Base-by-base conservation (phyloP, 2,797 vertebrate genomes). In the Astyanax mexicanus region DNA sequence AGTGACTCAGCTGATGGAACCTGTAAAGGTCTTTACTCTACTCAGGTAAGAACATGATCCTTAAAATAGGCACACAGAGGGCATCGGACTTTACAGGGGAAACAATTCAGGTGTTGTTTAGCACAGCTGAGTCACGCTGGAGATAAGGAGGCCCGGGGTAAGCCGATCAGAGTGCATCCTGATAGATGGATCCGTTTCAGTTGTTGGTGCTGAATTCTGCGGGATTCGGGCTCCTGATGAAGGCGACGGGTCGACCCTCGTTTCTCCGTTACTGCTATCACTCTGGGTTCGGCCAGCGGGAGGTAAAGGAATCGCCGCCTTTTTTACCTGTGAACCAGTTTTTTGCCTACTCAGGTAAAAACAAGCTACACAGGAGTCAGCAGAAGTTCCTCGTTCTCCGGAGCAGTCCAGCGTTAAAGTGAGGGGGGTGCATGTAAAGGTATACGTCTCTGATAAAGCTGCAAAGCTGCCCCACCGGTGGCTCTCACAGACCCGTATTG, bases 371-470 rank as follows among this genome's bases (percentile, higher is more conserved):
- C 21, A 44, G 27, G 61, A 65, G 19, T 65, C 61, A 65, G 61
- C 40, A 45, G 21, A 64, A 65, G 64, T 44, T 38, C 44, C 40
- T 65, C 62, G 65, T 38, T 45, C 11, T 65, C 15, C 32, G 75
- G 72, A 72, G 69, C 54, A 81, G 74, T 67, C 51, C 82, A 80
- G 72, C 21, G 80, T 78, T 80, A 70, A 68, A 52, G 49, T n/a
- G n/a, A 3, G 49, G 79, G 49, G 81, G 80, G 12, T 21, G 60
- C 17, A 17, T 54, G 67, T 70, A 76, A 83, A 80, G 65, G 72
- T 65, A 75, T 76, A 13, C 69, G 68, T 70, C 75, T 78, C 58
- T 78, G 72, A 69, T 68, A 64, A 72, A 47, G 69, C 38, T 60
- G 21, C 23, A 64, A 72, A 47, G 69, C 38, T 60, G 21, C 23